Evolutionary conservation across 2,888 invertebrate species (phyloP), one percentile per base, ranked within the genome.

Genomic region (Eutolmus rufibarbis): DNA sequence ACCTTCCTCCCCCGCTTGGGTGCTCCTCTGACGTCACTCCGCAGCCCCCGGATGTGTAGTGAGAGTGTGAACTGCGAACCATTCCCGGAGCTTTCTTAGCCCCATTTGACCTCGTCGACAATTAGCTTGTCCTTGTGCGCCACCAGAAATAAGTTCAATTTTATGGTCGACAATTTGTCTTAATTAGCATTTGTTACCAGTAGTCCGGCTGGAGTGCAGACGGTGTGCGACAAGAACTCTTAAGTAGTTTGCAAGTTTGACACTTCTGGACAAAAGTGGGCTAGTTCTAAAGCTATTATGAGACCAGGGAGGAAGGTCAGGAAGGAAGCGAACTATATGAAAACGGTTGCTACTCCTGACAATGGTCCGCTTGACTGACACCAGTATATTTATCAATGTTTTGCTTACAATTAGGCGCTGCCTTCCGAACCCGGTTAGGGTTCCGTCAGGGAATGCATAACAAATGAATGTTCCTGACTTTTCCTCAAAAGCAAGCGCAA

Each of bases 81-180:
- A 66, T 19, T 23, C 8, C 66, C 8, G 28, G 23, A 66, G 79
- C 51, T 79, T 79, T 79, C 82, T 82, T 56, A 82, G 31, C 82
- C 56, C 56, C 74, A 28, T 85, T 74, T 85, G 74, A 85, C 85
- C 85, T 85, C 85, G 74, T 74, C 74, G 85, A 85, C 85, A 85
- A 85, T 85, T 85, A 85, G 85, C 74, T 43, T 51, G 85, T 85
- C 85, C 74, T 85, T 85, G 85, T 85, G 74, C 74, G 74, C 74
- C 46, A 85, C 74, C 85, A 85, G 85, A 74, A 85, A 85, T 85
- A 88, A 88, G 88, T 88, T 88, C 88, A 88, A 88, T 87, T 88
- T 88, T 88, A 88, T 88, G 87, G 87, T 77, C 85, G 84, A 88
- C 87, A 87, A 88, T 88, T 88, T 88, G 88, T 88, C 88, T 88